phyloP scores from a whole-genome alignment of 1,140 invertebrate species.

The Zaprionus ornatus region DNA sequence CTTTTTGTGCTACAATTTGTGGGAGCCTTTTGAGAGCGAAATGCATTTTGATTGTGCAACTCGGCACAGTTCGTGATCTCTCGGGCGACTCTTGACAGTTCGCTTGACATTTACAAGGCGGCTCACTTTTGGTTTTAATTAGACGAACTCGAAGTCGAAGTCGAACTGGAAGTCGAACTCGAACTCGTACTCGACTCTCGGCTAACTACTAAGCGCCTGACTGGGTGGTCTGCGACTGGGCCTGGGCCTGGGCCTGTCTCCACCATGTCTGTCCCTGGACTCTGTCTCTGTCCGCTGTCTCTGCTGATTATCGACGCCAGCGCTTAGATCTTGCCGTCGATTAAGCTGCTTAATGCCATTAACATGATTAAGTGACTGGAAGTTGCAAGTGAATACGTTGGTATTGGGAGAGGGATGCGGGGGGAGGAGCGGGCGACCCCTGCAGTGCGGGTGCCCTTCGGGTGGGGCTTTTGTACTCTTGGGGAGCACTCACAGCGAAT shows the following conservation, averaged over 20 bases:
- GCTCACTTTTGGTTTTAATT: conserved; percentile 78
- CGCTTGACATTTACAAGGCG: conserved; percentile 76
- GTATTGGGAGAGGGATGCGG: background rate
- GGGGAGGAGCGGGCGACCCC: background rate
- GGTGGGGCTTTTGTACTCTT: conserved; percentile 4
- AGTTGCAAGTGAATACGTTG: conserved; percentile 7
- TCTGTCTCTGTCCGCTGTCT: background rate
- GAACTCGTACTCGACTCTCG: background rate
- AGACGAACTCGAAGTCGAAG: conserved; percentile 41
- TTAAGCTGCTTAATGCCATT: conserved; percentile 81
- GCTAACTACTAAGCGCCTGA: conserved; percentile 18
- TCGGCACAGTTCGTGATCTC: conserved; percentile 66
- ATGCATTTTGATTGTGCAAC: conserved; percentile 80
- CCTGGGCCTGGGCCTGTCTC: conserved; percentile 24
- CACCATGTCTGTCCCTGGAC: conserved; percentile 21
- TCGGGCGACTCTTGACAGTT: conserved; percentile 56
- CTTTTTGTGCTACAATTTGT: conserved; percentile 32
- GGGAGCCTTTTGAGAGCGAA: conserved; percentile 20
- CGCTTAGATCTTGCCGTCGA: conserved; percentile 79
- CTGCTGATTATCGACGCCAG: conserved; percentile 72
- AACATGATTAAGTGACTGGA: conserved; percentile 74
- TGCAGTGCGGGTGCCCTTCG: conserved; percentile 13
- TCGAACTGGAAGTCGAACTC: background rate
- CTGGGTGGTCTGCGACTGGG: conserved; percentile 59
- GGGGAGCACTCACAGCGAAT: conserved; percentile 16